phyloP scores from a whole-genome alignment of 2,797 vertebrate genomes.

The Triplophysa yarkandensis region DNA sequence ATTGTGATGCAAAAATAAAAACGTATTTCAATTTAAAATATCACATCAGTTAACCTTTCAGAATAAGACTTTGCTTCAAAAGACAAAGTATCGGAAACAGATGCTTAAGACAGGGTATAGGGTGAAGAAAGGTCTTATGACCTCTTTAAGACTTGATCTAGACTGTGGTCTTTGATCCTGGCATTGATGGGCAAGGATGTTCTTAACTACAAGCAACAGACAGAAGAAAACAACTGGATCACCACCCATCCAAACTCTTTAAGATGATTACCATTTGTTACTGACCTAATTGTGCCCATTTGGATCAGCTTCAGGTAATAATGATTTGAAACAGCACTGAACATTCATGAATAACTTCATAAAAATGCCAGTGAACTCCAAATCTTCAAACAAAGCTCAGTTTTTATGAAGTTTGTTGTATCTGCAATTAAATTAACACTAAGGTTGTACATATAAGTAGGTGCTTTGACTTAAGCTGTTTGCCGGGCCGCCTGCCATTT shows the following conservation, averaged over 20 bases:
- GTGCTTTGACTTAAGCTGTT: constrained; percentile 44
- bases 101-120: constrained; percentile 21
- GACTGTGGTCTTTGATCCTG: constrained; percentile 7
- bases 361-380: too few species aligned
- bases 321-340: constrained; percentile 65
- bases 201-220: neutral
- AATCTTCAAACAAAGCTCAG: neutral
- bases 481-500: constrained; percentile 16
- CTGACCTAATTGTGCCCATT: constrained; percentile 60
- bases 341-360: constrained; percentile 72
- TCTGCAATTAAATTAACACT: constrained; percentile 46
- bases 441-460: constrained; percentile 45
- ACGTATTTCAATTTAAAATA: too few species aligned
- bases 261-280: constrained; percentile 43
- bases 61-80: neutral
- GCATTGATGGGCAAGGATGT: neutral
- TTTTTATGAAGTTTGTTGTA: neutral
- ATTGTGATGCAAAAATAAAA: too few species aligned
- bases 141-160: neutral
- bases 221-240: neutral
- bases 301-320: constrained; percentile 71
- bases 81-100: neutral
- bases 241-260: constrained; percentile 7
- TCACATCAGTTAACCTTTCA: neutral
- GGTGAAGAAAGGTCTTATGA: constrained; percentile 5